Conservation (phyloP, 2,797 vertebrate genomes). For the Hozukius guyotensis region DNA sequence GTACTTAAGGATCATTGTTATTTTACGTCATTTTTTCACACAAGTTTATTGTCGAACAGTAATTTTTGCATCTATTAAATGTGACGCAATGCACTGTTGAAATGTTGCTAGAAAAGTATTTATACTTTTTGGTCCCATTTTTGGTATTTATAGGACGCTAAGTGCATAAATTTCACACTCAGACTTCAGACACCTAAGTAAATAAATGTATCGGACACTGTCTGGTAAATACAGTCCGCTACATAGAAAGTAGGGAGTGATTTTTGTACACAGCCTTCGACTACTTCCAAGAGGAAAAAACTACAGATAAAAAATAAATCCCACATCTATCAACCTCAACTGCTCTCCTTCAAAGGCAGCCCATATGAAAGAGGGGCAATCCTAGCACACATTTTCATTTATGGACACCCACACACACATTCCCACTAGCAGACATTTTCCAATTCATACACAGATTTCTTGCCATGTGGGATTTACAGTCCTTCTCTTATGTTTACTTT, state of each 20-base stretch:
- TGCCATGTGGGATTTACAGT: conserved; percentile 31
- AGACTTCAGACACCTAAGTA: background rate
- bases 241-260: background rate
- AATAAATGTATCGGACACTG: background rate
- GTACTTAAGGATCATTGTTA: background rate
- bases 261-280: background rate
- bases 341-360: conserved; percentile 32
- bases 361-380: conserved; percentile 21
- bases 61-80: background rate
- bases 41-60: background rate
- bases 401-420: conserved; percentile 11
- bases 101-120: background rate
- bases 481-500: conserved; percentile 50
- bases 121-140: background rate
- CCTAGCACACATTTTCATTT: conserved; percentile 26
- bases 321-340: conserved; percentile 27
- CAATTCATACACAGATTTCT: conserved; percentile 29
- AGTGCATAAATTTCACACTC: background rate
- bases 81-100: background rate
- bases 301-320: conserved; percentile 26
- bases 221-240: background rate
- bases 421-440: background rate
- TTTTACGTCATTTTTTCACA: background rate
- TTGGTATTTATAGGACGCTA: background rate
- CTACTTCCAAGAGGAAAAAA: conserved; percentile 5